Evolutionary conservation across 2,113 vertebrate genomes (phyloP).

Genomic region (Suncus etruscus): DNA sequence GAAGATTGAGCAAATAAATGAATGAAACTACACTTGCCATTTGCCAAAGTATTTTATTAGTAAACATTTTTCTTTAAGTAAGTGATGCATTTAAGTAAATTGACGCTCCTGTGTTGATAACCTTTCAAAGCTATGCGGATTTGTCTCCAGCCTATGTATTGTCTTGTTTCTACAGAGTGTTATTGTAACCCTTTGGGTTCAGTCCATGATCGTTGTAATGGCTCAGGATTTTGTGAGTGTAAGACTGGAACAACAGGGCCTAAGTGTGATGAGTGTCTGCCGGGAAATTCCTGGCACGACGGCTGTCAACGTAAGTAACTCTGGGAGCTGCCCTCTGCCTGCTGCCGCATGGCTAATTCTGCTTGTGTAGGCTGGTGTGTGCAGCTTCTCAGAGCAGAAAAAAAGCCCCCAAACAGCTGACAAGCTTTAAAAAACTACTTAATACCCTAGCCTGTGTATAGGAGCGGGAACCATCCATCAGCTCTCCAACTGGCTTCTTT

Average conservation of each 20-base stretch:
- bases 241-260: conserved; percentile 97
- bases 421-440: conserved; percentile 68
- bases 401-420: conserved; percentile 66
- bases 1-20: conserved; percentile 72
- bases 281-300: conserved; percentile 97
- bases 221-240: conserved; percentile 99
- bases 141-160: conserved; percentile 93
- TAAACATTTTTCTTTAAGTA: conserved; percentile 82
- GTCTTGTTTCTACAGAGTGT: conserved; percentile 99
- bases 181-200: conserved; percentile 98
- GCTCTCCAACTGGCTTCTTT: conserved; percentile 47
- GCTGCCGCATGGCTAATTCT: conserved; percentile 82
- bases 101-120: conserved; percentile 79
- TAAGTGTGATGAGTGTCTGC: conserved; percentile 98
- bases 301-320: conserved; percentile 99
- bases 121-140: conserved; percentile 72
- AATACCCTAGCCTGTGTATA: neutral
- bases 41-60: conserved; percentile 76
- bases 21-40: conserved; percentile 63
- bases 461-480: conserved; percentile 68
- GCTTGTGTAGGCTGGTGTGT: conserved; percentile 83
- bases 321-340: conserved; percentile 85
- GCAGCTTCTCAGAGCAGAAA: conserved; percentile 83
- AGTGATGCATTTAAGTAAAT: conserved; percentile 68
- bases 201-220: conserved; percentile 98